phyloP scores from a whole-genome alignment of 2,888 invertebrate species.

The Meandrusa payeni region DNA sequence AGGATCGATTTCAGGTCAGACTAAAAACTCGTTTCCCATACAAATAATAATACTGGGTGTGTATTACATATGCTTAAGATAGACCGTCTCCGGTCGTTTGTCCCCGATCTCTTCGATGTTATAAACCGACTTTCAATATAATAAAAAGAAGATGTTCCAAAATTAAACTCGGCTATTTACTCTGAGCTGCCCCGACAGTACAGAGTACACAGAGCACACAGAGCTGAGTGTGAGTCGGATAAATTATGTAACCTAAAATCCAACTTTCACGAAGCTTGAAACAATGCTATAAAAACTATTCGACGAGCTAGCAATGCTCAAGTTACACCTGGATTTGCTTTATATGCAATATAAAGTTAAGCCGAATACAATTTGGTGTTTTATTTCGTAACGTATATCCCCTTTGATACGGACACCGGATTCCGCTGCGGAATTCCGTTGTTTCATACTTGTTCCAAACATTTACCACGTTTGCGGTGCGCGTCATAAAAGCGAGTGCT shows the following conservation, averaged over 20 bases:
- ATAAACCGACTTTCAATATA: too few relatives aligned
- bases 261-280: conserved; percentile 3
- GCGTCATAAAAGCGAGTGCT: conserved; percentile 13
- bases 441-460: conserved; percentile 20
- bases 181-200: too few relatives aligned
- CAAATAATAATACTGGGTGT: too few relatives aligned
- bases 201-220: too few relatives aligned
- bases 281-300: conserved; percentile 12
- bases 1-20: too few relatives aligned
- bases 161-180: too few relatives aligned
- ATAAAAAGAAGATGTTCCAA: too few relatives aligned
- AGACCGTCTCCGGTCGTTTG: too few relatives aligned
- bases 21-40: too few relatives aligned
- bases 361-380: conserved; percentile 13
- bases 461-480: conserved; percentile 20
- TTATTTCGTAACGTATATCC: conserved; percentile 17
- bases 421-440: conserved; percentile 18
- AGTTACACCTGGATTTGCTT: conserved; percentile 8
- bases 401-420: conserved; percentile 21
- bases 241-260: neutral
- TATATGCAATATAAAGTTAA: conserved; percentile 9
- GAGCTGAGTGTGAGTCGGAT: too few relatives aligned
- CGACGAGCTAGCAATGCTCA: neutral
- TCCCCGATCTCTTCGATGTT: too few relatives aligned
- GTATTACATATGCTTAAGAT: too few relatives aligned